These are phyloP conservation scores for Salarias fasciatus DNA, from an alignment of 2,797 vertebrate genomes.

Conservation along the genomic window DNA sequence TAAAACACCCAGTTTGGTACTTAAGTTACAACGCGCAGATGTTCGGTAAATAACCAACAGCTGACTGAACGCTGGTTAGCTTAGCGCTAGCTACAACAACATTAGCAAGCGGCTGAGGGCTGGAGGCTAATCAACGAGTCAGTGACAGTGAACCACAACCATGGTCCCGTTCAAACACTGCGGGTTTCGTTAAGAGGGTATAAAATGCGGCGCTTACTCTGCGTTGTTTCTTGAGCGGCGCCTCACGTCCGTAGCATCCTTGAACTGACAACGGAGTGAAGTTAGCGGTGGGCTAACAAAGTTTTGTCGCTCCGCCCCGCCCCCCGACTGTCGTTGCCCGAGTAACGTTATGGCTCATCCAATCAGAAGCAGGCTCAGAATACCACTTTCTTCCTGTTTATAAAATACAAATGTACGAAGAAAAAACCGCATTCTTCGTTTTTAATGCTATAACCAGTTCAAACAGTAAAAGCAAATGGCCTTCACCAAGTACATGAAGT, in stretches of 20 bases:
- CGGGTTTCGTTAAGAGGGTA: accelerated
- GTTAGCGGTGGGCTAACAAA: constrained; percentile 73
- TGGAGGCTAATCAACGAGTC: constrained; percentile 1
- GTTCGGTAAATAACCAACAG: too few species aligned
- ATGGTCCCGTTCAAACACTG: background rate
- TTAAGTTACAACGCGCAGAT: too few species aligned
- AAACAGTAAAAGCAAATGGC: too few species aligned
- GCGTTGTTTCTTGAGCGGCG: background rate
- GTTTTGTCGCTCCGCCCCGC: constrained; percentile 64
- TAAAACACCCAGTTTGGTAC: too few species aligned
- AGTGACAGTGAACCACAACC: background rate
- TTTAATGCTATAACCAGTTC: too few species aligned
- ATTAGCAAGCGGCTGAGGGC: constrained; percentile 43
- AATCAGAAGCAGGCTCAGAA: constrained; percentile 45
- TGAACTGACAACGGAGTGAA: constrained; percentile 16
- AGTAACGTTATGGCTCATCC: constrained; percentile 32
- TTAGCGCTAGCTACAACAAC: constrained; percentile 44
- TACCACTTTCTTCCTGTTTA: constrained; percentile 39
- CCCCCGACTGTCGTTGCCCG: constrained; percentile 48
- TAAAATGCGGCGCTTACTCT: constrained; percentile 34
- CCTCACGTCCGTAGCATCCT: constrained; percentile 24
- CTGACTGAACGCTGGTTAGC: constrained; percentile 12
- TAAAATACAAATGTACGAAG: background rate
- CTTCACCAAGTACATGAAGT: too few species aligned
- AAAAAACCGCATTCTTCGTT: too few species aligned